phyloP scores from a whole-genome alignment of 2,113 vertebrate species.

The Lampris megalopsis region DNA sequence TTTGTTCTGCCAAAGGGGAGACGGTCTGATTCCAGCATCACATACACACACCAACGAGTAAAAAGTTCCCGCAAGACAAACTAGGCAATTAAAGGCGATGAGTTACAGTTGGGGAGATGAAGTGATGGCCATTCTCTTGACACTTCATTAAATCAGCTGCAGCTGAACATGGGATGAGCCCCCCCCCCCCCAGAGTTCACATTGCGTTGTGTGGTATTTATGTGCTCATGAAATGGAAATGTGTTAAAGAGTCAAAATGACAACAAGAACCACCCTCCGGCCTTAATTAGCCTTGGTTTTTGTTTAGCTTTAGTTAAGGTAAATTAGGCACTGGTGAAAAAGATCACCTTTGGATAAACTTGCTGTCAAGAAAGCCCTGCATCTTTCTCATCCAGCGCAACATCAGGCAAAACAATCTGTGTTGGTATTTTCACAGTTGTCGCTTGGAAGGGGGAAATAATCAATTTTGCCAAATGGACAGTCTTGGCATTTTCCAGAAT shows the following conservation, averaged over 20 bases:
- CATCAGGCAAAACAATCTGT: constrained; percentile 17
- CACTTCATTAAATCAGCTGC: constrained; percentile 45
- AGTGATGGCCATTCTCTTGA: constrained; percentile 57
- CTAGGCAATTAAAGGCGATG: constrained; percentile 65
- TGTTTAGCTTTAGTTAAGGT: not conserved
- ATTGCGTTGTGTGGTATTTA: not conserved
- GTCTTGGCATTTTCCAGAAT: not conserved
- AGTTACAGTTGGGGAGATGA: constrained; percentile 58
- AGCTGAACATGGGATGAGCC: constrained; percentile 35
- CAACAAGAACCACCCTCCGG: constrained; percentile 7
- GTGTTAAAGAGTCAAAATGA: not conserved
- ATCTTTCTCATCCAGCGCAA: not conserved
- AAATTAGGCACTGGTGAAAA: constrained; percentile 4
- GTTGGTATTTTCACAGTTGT: constrained; percentile 8
- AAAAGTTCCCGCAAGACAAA: constrained; percentile 56
- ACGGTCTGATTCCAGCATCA: constrained; percentile 23
- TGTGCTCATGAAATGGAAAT: constrained; percentile 11
- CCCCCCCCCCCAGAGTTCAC: constrained; percentile 13
- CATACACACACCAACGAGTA: constrained; percentile 28
- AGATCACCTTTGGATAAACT: not conserved
- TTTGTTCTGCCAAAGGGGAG: constrained; percentile 54
- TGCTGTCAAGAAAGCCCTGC: not conserved
- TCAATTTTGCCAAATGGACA: constrained; percentile 9
- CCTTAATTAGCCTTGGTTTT: constrained; percentile 14
- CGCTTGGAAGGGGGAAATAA: not conserved